Conservation (phyloP, 2,797 vertebrate genomes). For the Xiphorhynchus erythropygius region DNA sequence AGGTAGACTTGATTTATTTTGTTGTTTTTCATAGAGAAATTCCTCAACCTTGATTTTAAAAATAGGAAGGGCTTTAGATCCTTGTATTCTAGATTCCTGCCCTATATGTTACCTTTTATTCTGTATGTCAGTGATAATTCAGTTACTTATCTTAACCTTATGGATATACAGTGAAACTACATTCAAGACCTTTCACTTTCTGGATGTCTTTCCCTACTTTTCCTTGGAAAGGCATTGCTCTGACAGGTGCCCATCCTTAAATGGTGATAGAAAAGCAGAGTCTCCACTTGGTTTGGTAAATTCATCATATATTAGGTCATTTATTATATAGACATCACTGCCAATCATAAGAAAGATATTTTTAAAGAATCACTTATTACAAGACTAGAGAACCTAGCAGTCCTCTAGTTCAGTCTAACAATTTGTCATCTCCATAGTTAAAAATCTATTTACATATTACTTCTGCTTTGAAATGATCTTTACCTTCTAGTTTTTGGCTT, state of each 20-base stretch:
- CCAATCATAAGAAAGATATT: not conserved
- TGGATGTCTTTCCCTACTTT: not conserved
- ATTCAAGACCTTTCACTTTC: not conserved
- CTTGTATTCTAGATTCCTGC: not conserved
- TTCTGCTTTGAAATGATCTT: not conserved
- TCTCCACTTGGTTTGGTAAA: not conserved
- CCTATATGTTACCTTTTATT: not conserved
- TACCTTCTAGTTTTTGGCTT: rapidly evolving
- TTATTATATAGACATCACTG: not conserved
- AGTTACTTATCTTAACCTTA: not conserved
- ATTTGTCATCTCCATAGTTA: not conserved
- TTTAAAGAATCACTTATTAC: not conserved
- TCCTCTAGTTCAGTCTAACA: not conserved
- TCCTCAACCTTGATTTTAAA: not conserved
- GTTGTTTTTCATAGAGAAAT: not conserved
- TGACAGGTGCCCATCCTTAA: not conserved
- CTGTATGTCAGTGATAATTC: not conserved
- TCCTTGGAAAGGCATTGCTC: not conserved
- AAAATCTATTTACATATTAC: not conserved
- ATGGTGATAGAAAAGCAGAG: not conserved
- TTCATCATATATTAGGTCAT: not conserved
- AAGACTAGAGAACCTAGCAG: not conserved
- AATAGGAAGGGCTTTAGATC: not conserved
- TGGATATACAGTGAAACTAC: not conserved
- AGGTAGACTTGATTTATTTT: not conserved